Evolutionary conservation across 2,113 vertebrate species (phyloP), one percentile per base, ranked within the genome.

Genomic region (Grallaria varia): DNA sequence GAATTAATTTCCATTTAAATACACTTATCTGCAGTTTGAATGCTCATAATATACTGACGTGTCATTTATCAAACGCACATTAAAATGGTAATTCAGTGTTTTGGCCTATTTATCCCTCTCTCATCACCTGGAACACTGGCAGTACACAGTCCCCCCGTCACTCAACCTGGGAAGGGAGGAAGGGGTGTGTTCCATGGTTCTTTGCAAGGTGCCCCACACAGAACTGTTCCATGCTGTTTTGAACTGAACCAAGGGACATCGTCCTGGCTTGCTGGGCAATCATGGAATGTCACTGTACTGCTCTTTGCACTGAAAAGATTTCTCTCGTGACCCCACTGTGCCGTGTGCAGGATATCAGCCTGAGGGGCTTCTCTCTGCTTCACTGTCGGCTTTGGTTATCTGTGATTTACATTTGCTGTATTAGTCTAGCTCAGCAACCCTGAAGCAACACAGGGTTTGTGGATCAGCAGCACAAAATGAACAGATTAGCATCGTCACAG

Each of bases 111-210:
- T 76, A 78, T 63, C 50, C 66, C 50, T 21, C 20, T 35, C 52
- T 66, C 20, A 66, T 53, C 50, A 50, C 59, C 21, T 42, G 50
- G 33, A 84, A 74, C 55, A 33, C 2, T 15, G 31, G 14, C 31
- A 73, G 31, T 5, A 47, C n/a, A n/a, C 1, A 0, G 37, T 5
- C 14, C 23, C 50, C 0, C 0, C 10, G 28, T 39, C 84, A 59
- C 35, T 44, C 22, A 31, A 1, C 5, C 2, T 59, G 27, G 35
- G 28, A 93, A 27, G 7, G 8, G 11, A 67, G 22, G 27, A 77
- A 76, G 25, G 23, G 44, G 47, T 2, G 7, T 8, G 37, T 27
- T 44, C n/a, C 12, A 0, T 4, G 25, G 24, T 17, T n/a, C 62
- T 49, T 27, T 52, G 15, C 13, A 10, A 71, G 77, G 14, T 73